Base-by-base conservation (phyloP, 2,888 invertebrate genomes). In the Euspilapteryx auroguttella region DNA sequence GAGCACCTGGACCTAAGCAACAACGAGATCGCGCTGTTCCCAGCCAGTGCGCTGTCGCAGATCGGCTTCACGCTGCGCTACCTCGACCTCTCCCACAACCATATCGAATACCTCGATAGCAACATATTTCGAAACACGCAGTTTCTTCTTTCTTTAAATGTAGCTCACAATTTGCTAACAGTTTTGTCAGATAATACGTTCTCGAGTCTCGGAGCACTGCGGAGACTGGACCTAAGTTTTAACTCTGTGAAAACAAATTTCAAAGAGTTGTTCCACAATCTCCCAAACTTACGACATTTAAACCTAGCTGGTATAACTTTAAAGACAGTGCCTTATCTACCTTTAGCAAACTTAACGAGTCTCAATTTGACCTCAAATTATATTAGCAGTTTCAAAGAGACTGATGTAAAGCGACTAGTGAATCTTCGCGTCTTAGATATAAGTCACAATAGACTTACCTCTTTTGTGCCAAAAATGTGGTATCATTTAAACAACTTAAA, bases 101-200 rank as follows among this genome's bases (percentile, higher is more conserved):
- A 80, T 37, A 79, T 94, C 37, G 92, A 93, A 52, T 91, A 90
- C 53, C 77, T 94, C 39, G 93, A 94, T 56, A 87, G 88, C 40
- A 90, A 88, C 34, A 89, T 91, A 65, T 92, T 93, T 49, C 85
- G 89, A 23, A 86, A 87, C 44, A 88, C 87, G 15, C 87, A 90
- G 29, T 87, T 86, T 52, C 66, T 94, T 24, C 81, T 87, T 32
- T 83, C 82, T 41, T 71, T 94, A 32, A 87, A 89, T 64, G 64
- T 94, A 47, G 86, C 87, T 25, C 80, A 81, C 47, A 94, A 94
- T 64, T 85, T 87, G 46, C 77, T 93, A 34, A 88, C 88, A 11
- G 88, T 92, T 36, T 63, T 94, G 37, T 91, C 92, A 2, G 93
- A 93, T 63, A 92, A 91, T 55, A 90, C 91, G 12, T 93, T 94